These are phyloP conservation scores for Olivierus martensii DNA, from an alignment of 1,140 invertebrate genomes.

Conservation along the genomic window DNA sequence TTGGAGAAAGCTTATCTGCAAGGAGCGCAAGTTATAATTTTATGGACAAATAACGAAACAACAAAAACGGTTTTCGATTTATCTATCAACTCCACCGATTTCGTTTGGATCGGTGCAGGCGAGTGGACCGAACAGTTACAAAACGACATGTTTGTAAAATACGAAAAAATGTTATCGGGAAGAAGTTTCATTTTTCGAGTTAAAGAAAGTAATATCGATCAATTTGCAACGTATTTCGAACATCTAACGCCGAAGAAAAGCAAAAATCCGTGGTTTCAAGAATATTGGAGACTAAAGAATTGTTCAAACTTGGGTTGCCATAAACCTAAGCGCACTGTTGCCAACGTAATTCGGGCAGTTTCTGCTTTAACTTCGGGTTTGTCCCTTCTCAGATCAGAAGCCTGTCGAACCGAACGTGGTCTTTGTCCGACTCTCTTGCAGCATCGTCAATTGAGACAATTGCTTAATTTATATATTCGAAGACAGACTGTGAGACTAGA, in stretches of 20 bases:
- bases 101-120: slow-evolving; percentile 9
- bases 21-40: slow-evolving; percentile 15
- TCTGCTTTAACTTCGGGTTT: slow-evolving; percentile 26
- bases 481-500: slow-evolving; percentile 25
- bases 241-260: too few relatives aligned
- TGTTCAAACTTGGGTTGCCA: too few relatives aligned
- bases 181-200: too few relatives aligned
- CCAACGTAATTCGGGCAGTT: slow-evolving; percentile 31
- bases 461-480: slow-evolving; percentile 24
- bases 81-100: too few relatives aligned
- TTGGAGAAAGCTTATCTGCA: slow-evolving; percentile 7
- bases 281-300: too few relatives aligned
- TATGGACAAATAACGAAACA: slow-evolving; percentile 17
- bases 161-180: too few relatives aligned
- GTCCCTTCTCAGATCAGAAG: slow-evolving; percentile 21
- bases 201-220: too few relatives aligned
- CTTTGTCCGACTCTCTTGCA: slow-evolving; percentile 26
- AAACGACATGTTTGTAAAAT: too few relatives aligned
- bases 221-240: too few relatives aligned
- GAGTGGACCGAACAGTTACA: slow-evolving; percentile 11
- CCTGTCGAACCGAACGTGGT: slow-evolving; percentile 21
- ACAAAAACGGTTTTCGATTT: too few relatives aligned
- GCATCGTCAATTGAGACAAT: slow-evolving; percentile 24
- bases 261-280: too few relatives aligned
- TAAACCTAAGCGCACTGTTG: slow-evolving; percentile 20